Base-by-base conservation (phyloP, 2,113 vertebrate genomes). In the Sceloporus tristichus region DNA sequence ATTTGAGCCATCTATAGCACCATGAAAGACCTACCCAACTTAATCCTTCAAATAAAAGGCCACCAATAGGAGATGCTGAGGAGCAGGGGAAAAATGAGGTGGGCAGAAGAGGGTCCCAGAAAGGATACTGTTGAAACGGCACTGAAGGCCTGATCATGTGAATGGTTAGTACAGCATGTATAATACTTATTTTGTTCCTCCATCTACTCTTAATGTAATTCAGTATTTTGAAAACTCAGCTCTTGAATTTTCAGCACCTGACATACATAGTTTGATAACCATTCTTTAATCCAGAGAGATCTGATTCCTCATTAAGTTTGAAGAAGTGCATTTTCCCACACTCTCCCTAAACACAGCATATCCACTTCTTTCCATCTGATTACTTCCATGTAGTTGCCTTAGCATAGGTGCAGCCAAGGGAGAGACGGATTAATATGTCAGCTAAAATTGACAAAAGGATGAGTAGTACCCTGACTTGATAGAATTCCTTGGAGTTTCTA, bases 401-500 rank as follows among this genome's bases (percentile, higher is more conserved):
- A 95, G 82, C 48, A 90, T 66, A 93, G 88, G 53, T 62, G 81
- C 16, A 95, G 86, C 70, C 86, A 93, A 92, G 91, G 88, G 93
- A 95, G 76, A 95, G 88, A 95, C 91, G 92, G 95, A 96, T 97
- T 96, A 96, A 94, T 95, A 95, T 93, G 94, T 95, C 94, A 97
- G 89, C 87, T 95, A 90, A 94, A 96, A 95, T 91, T 94, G 94
- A 95, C 94, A 96, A 87, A 80, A 88, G 89, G 66, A 94, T 93
- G 92, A 94, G 94, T 96, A 87, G 83, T 88, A 90, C 74, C 87
- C 79, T 77, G 90, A 74, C 93, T 83, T 93, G 84, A 77, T 91
- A 91, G 53, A 95, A 96, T 93, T 96, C 93, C 92, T 38, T 34
- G 4, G 91, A 70, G 86, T 88, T 94, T 95, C 78, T 92, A 74